Conservation (phyloP, 2,888 invertebrate genomes). For the Erebia epiphron region DNA sequence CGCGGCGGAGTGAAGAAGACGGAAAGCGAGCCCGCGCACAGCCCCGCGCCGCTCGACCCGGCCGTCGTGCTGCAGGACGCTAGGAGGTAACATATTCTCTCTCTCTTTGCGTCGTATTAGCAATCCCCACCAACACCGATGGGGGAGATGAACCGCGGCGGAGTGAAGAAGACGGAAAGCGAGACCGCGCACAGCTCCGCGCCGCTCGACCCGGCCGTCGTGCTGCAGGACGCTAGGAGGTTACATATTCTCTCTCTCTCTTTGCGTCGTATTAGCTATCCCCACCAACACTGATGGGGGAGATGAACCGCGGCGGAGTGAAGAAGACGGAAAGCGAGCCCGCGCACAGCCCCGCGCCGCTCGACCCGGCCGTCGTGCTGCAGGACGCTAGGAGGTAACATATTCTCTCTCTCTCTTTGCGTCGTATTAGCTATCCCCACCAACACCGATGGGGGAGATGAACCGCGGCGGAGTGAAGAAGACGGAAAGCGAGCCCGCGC, state of each 20-base stretch:
- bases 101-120: background rate
- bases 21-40: constrained; percentile 80
- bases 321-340: constrained; percentile 82
- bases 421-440: constrained; percentile 26
- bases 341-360: constrained; percentile 68
- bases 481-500: constrained; percentile 81
- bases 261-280: constrained; percentile 15
- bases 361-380: constrained; percentile 78
- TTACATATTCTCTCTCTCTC: constrained; percentile 39
- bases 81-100: constrained; percentile 60
- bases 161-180: constrained; percentile 79
- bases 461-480: constrained; percentile 72
- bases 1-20: constrained; percentile 75
- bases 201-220: constrained; percentile 72
- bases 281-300: constrained; percentile 36
- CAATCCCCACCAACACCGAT: constrained; percentile 30
- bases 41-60: constrained; percentile 68
- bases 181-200: constrained; percentile 77
- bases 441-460: constrained; percentile 41
- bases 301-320: constrained; percentile 63
- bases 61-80: constrained; percentile 83
- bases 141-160: constrained; percentile 55
- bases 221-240: constrained; percentile 83
- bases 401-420: too few relatives aligned
- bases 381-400: constrained; percentile 81